Base-by-base conservation (phyloP, 2,888 invertebrate genomes). In the Apodemia duryi region DNA sequence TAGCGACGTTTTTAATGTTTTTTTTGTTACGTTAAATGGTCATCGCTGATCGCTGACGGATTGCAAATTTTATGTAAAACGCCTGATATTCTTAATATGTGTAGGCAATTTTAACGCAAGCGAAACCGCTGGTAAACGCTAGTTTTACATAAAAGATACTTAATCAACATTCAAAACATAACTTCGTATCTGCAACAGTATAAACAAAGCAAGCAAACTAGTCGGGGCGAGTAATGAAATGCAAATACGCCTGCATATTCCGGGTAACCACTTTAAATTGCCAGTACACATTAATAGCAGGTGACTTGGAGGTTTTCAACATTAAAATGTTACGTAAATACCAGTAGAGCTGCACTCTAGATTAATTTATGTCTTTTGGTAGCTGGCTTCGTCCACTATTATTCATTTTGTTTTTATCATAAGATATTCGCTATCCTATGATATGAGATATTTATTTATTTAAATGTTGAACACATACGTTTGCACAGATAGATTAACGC, bases 111-210 rank as follows among this genome's bases (percentile, higher is more conserved):
- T 4, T 5, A 6, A 38, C 35, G 41, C 10, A 41, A 41, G 7
- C 10, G 10, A 41, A 41, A 10, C 41, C 10, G 10, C 1, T 1
- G 10, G 9, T 10, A 10, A 2, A 10, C 1, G 9, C 41, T 41
- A 41, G 41, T 10, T 49, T 51, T 52, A 52, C 41, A 6, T 52
- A 10, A 28, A 62, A 68, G 10, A 57, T 54, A 65, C 28, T 41
- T 57, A 57, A 65, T 65, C 52, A 66, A 68, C 63, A 64, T 70
- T 70, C 62, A 67, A 73, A 71, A 62, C 38, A 61, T 61, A 72
- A 70, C 68, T 70, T 69, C 70, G 71, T 71, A 68, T 51, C 28
- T 35, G 51, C 46, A 54, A 54, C 54, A 54, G 28, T 54, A 54
- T 54, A 54, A 54, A 54, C 54, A 54, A 51, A 54, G 52, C 43